Percentiles rank a stretch among this genome's conserved stretches.
Evolutionary conservation across 2,888 invertebrate genomes (phyloP).

Genomic region (Apantesis nais): DNA sequence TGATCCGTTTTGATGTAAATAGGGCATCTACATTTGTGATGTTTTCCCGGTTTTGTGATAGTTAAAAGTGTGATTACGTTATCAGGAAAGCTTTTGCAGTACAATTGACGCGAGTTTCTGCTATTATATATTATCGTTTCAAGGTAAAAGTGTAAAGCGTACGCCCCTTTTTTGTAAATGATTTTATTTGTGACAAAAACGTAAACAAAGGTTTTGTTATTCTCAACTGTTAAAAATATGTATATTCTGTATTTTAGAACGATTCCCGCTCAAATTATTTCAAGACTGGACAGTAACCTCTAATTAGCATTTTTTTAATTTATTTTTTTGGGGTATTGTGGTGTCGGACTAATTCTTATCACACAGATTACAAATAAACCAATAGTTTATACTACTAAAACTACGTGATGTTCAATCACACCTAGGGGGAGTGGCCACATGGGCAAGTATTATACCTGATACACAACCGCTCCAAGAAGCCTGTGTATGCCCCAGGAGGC

Average conservation of each 20-base stretch:
- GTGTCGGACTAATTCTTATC: too few species aligned
- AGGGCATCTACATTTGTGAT: constrained; percentile 35
- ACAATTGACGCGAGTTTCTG: neutral
- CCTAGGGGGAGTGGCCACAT: too few species aligned
- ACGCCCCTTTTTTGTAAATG: constrained; percentile 30
- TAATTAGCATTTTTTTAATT: neutral
- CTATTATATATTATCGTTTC: neutral
- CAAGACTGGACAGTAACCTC: neutral
- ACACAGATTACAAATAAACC: too few species aligned
- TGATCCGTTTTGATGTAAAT: constrained; percentile 43
- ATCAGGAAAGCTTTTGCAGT: constrained; percentile 14
- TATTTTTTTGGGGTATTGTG: neutral
- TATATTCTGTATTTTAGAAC: neutral
- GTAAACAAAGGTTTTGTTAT: constrained; percentile 28
- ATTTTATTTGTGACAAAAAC: neutral
- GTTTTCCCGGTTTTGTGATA: constrained; percentile 28
- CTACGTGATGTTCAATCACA: too few species aligned
- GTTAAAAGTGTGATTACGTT: constrained; percentile 22
- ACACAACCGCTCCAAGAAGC: too few species aligned
- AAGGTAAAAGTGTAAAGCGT: constrained; percentile 2
- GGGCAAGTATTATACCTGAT: too few species aligned
- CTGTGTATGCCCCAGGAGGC: too few species aligned
- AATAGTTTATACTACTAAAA: too few species aligned
- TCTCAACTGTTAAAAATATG: neutral
- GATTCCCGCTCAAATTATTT: neutral